These are phyloP conservation scores for Stomorhina lunata DNA, from an alignment of 2,888 invertebrate genomes.

Conservation along the genomic window DNA sequence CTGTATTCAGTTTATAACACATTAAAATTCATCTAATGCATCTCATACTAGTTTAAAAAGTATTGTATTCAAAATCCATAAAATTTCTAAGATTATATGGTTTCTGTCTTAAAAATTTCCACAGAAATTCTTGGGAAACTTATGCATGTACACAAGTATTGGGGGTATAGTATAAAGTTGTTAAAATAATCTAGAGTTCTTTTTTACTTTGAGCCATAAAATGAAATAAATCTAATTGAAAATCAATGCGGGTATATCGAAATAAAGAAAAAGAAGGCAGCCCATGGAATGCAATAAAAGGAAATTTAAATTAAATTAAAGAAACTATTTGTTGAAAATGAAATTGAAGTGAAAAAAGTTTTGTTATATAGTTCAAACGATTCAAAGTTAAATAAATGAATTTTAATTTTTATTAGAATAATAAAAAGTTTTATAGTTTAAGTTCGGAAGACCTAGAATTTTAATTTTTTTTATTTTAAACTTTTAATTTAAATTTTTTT, in stretches of 20 bases:
- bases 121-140: conserved; percentile 26
- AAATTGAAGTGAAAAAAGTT: no score
- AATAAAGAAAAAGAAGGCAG: no score
- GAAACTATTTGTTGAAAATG: no score
- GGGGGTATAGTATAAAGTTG: background rate
- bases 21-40: conserved; percentile 30
- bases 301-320: conserved; percentile 6
- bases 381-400: no score
- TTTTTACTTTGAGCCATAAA: background rate
- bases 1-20: background rate
- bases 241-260: conserved; percentile 46
- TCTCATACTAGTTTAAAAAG: no score
- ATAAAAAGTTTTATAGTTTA: no score
- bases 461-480: no score
- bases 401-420: no score
- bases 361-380: no score
- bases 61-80: conserved; percentile 31
- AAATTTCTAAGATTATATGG: conserved; percentile 2
- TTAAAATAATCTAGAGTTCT: background rate
- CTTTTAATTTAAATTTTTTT: no score
- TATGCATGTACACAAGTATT: no score
- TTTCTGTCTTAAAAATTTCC: background rate
- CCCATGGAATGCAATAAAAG: conserved; percentile 2
- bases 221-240: conserved; percentile 38
- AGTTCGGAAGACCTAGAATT: no score